These are phyloP conservation scores for Amphiura filiformis DNA, from an alignment of 35 echinoderm and acorn worm genomes.

Conservation along the genomic window DNA sequence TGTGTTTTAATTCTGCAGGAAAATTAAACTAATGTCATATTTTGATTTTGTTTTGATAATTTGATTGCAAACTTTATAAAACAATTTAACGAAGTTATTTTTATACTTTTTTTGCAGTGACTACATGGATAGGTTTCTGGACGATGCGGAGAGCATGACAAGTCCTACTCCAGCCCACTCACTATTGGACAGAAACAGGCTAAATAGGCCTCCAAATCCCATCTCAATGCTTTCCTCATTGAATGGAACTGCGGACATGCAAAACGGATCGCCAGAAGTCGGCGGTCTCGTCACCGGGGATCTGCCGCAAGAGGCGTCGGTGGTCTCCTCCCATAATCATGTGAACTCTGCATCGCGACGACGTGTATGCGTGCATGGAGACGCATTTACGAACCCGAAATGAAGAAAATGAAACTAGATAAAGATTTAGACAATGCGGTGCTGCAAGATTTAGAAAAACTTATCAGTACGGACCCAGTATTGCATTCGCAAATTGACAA, in stretches of 20 bases:
- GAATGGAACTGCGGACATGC: slow-evolving; percentile 57
- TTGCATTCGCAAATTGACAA: slow-evolving; percentile 29
- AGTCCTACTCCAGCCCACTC: slow-evolving; percentile 86
- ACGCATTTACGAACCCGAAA: slow-evolving; percentile 25
- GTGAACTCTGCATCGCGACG: slow-evolving; percentile 5
- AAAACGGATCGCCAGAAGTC: slow-evolving; percentile 75
- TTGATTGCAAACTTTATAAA: too few species aligned
- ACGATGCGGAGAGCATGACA: slow-evolving; percentile 82
- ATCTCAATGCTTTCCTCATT: slow-evolving; percentile 32
- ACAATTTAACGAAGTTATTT: too few species aligned
- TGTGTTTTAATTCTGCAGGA: too few species aligned
- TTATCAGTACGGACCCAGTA: slow-evolving; percentile 41
- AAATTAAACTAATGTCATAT: too few species aligned
- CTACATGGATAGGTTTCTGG: slow-evolving; percentile 97
- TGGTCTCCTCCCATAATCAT: neutral
- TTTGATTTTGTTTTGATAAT: too few species aligned
- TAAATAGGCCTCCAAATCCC: slow-evolving; percentile 48
- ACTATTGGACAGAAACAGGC: slow-evolving; percentile 61
- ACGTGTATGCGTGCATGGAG: neutral
- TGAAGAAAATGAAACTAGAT: slow-evolving; percentile 57
- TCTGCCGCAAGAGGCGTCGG: slow-evolving; percentile 70
- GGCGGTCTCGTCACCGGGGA: slow-evolving; percentile 72
- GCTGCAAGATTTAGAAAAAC: slow-evolving; percentile 47
- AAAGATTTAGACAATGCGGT: slow-evolving; percentile 45
- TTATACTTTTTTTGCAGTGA: too few species aligned